Conservation (phyloP, 2,888 invertebrate genomes). For the Cataglyphis livida region DNA sequence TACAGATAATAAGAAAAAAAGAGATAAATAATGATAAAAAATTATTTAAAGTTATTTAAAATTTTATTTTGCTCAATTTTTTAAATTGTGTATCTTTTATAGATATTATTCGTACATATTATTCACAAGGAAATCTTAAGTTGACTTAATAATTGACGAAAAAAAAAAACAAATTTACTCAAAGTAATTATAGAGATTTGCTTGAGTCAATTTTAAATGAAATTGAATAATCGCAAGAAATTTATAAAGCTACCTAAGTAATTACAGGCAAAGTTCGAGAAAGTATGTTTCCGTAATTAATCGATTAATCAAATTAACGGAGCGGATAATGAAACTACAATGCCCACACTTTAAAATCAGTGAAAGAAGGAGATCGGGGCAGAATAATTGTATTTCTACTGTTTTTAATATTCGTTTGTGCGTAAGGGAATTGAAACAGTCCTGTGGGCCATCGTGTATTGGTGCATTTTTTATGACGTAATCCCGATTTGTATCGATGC, state of each 20-base stretch:
- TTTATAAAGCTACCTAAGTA: not conserved
- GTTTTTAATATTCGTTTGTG: not conserved
- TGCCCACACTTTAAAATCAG: not conserved
- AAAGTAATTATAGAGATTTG: conserved; percentile 7
- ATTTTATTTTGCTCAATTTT: not conserved
- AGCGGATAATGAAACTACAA: not conserved
- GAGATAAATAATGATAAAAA: not conserved
- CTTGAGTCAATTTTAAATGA: not conserved
- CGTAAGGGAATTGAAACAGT: conserved; percentile 51
- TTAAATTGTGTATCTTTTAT: not conserved
- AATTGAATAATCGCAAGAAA: conserved; percentile 13
- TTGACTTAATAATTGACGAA: not conserved
- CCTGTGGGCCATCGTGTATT: conserved; percentile 18
- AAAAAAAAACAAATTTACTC: not conserved
- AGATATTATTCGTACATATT: not conserved
- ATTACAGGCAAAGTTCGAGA: not conserved
- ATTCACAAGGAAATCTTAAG: not conserved
- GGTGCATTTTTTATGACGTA: conserved; percentile 49
- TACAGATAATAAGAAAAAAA: not conserved
- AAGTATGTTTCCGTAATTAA: not conserved
- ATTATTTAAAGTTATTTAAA: not conserved
- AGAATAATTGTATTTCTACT: conserved; percentile 27
- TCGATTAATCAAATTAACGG: not conserved
- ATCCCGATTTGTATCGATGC: conserved; percentile 57
- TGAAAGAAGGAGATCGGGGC: not conserved